phyloP scores from a whole-genome alignment of 30 jellyfish, hydroid and myxozoan genomes.

The Pseudorhiza aurosa region DNA sequence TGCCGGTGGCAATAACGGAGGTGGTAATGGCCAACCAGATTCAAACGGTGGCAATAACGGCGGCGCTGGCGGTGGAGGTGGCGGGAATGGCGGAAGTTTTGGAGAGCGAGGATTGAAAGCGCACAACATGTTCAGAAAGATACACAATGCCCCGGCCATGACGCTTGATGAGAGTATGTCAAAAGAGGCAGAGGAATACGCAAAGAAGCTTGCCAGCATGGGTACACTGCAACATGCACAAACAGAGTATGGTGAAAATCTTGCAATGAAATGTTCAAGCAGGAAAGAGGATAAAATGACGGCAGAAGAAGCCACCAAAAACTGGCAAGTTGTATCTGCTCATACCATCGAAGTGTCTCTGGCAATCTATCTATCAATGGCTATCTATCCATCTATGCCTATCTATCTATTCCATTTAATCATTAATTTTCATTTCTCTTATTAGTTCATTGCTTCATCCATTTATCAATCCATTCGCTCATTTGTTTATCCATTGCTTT shows the following conservation, averaged over 20 bases:
- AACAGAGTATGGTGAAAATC: constrained; percentile 69
- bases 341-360: too few species aligned
- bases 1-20: not conserved
- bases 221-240: constrained; percentile 63
- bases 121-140: constrained; percentile 72
- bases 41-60: not conserved
- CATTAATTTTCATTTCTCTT: too few species aligned
- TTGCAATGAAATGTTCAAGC: constrained; percentile 62
- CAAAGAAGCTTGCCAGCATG: constrained; percentile 63
- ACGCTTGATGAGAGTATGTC: constrained; percentile 60
- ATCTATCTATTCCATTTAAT: too few species aligned
- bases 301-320: constrained; percentile 88
- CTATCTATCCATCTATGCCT: too few species aligned
- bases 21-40: constrained; percentile 5
- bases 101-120: constrained; percentile 47
- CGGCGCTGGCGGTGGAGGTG: constrained; percentile 1
- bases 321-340: constrained; percentile 71
- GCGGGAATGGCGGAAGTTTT: not conserved
- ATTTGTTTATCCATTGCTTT: too few species aligned
- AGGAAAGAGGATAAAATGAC: constrained; percentile 66
- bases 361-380: too few species aligned
- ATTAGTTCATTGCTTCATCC: too few species aligned
- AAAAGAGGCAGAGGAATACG: constrained; percentile 69
- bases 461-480: too few species aligned
- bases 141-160: constrained; percentile 76